phyloP scores from a whole-genome alignment of 2,888 invertebrate species.

The Dorcus parallelipipedus region DNA sequence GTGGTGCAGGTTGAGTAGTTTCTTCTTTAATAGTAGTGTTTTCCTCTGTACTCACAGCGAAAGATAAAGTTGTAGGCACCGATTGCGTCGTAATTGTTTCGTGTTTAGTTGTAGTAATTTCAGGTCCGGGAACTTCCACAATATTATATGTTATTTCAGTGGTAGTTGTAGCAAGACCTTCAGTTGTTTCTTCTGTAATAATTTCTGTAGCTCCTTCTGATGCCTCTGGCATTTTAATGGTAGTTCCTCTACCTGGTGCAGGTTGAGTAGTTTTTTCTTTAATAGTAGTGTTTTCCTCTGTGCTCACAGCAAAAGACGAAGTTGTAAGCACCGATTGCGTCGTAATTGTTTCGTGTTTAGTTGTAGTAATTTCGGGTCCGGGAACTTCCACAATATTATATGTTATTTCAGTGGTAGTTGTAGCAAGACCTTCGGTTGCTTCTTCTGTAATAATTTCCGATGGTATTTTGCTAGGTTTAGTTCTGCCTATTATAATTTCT shows the following conservation, averaged over 20 bases:
- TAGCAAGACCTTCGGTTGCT: constrained; percentile 3
- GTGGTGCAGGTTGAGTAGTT: too few species aligned
- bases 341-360: too few species aligned
- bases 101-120: background rate
- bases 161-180: constrained; percentile 2
- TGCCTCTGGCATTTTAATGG: constrained; percentile 6
- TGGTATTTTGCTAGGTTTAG: background rate
- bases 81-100: too few species aligned
- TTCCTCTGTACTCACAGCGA: too few species aligned
- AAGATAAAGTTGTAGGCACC: too few species aligned
- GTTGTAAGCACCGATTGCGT: too few species aligned
- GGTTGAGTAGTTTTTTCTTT: too few species aligned
- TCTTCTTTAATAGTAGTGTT: too few species aligned
- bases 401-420: constrained; percentile 12
- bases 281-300: too few species aligned
- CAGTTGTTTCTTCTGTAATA: constrained; percentile 3
- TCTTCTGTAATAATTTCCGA: background rate
- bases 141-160: constrained; percentile 15
- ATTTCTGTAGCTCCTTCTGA: constrained; percentile 11
- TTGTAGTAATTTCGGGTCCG: background rate
- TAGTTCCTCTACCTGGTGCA: background rate
- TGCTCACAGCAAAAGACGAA: too few species aligned
- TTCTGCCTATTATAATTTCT: background rate
- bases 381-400: constrained; percentile 3
- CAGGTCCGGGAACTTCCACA: background rate